phyloP scores from a whole-genome alignment of 2,113 vertebrate genomes.

The Nesogale talazaci region DNA sequence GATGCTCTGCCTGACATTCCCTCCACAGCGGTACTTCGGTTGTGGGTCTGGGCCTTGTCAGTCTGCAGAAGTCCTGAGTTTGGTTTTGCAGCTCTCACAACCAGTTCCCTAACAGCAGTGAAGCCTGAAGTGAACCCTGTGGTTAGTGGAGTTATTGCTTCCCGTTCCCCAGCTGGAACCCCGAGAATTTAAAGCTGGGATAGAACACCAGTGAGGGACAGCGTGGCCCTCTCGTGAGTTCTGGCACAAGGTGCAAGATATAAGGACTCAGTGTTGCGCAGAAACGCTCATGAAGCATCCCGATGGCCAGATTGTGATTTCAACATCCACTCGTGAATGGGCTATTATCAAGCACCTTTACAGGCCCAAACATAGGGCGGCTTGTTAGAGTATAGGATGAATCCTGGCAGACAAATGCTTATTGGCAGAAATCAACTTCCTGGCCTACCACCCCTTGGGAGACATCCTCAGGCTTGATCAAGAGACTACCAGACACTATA shows the following conservation, averaged over 20 bases:
- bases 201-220: slow-evolving; percentile 95
- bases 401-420: slow-evolving; percentile 86
- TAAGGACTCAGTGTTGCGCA: slow-evolving; percentile 90
- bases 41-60: neutral
- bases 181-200: slow-evolving; percentile 93
- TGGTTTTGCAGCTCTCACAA: slow-evolving; percentile 69
- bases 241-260: slow-evolving; percentile 95
- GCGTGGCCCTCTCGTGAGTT: slow-evolving; percentile 92
- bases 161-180: slow-evolving; percentile 95
- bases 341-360: slow-evolving; percentile 92
- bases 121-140: slow-evolving; percentile 77
- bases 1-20: neutral
- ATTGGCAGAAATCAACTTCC: slow-evolving; percentile 90
- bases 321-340: slow-evolving; percentile 95
- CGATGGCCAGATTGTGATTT: slow-evolving; percentile 88
- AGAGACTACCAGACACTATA: slow-evolving; percentile 87
- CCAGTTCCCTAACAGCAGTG: slow-evolving; percentile 67
- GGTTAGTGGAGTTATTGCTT: slow-evolving; percentile 88
- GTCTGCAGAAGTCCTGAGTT: slow-evolving; percentile 61
- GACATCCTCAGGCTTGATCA: slow-evolving; percentile 88
- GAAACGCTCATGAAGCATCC: slow-evolving; percentile 81
- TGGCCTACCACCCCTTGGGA: slow-evolving; percentile 91
- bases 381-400: slow-evolving; percentile 86
- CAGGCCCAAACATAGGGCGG: slow-evolving; percentile 89
- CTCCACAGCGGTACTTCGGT: slow-evolving; percentile 78